Percentiles rank a stretch among this genome's conserved stretches.
Conservation (phyloP, 2,888 invertebrate species). For the Eilema griseolum region DNA sequence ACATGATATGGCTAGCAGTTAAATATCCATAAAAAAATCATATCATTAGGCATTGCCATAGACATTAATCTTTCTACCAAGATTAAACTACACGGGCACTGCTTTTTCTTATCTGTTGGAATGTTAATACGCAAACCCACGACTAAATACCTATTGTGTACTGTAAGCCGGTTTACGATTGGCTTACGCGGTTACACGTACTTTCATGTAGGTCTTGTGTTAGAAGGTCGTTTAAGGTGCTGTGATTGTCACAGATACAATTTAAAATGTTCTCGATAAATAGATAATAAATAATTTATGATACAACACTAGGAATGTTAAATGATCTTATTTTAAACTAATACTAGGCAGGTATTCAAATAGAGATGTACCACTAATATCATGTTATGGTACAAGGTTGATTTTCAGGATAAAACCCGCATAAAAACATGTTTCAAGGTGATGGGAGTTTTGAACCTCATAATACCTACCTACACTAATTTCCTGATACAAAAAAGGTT, state of each 20-base stretch:
- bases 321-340: background rate
- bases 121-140: constrained; percentile 54
- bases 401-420: background rate
- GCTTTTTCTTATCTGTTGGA: constrained; percentile 58
- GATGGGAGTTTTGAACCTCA: no score
- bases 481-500: no score
- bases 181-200: constrained; percentile 22
- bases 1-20: background rate
- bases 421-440: no score
- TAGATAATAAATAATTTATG: background rate
- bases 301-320: background rate
- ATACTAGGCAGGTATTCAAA: background rate
- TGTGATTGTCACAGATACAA: constrained; percentile 5
- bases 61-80: constrained; percentile 22
- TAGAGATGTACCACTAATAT: no score
- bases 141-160: constrained; percentile 42
- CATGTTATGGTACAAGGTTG: background rate
- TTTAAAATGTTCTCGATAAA: background rate
- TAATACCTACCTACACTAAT: no score
- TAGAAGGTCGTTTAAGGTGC: constrained; percentile 15
- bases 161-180: constrained; percentile 34
- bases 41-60: constrained; percentile 9
- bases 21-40: background rate
- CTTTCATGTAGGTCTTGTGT: constrained; percentile 20
- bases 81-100: constrained; percentile 40